phyloP scores from a whole-genome alignment of 2,888 invertebrate genomes.

The Syritta pipiens region DNA sequence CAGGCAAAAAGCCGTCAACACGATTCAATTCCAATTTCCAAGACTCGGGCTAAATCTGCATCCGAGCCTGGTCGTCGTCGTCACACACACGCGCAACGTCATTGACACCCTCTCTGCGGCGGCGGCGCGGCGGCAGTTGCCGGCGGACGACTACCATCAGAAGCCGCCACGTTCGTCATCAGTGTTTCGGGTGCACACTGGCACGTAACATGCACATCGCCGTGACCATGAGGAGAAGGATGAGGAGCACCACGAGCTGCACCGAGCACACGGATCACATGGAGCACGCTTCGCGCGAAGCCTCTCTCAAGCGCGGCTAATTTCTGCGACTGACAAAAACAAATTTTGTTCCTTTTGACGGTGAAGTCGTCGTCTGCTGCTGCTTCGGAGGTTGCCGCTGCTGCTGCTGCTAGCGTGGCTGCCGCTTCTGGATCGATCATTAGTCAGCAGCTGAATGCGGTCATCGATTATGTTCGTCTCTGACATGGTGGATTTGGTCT shows the following conservation, averaged over 20 bases:
- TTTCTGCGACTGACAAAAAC: conserved; percentile 68
- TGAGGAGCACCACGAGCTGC: too few relatives aligned
- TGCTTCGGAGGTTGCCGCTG: conserved; percentile 33
- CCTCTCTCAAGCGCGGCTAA: conserved; percentile 49
- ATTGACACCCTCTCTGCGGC: conserved; percentile 62
- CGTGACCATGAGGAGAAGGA: too few relatives aligned
- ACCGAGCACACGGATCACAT: too few relatives aligned
- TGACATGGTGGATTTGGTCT: conserved; percentile 64
- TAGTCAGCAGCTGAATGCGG: conserved; percentile 67
- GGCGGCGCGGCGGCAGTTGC: conserved; percentile 56
- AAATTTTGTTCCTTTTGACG: conserved; percentile 66
- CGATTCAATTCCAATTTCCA: conserved; percentile 67
- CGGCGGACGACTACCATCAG: conserved; percentile 44
- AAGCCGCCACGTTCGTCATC: conserved; percentile 62
- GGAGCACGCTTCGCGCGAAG: too few relatives aligned
- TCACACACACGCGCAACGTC: conserved; percentile 54
- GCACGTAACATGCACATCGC: too few relatives aligned
- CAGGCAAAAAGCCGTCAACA: conserved; percentile 68
- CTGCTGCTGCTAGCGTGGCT: conserved; percentile 37
- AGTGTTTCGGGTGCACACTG: conserved; percentile 35
- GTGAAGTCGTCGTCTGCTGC: conserved; percentile 45
- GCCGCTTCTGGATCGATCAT: conserved; percentile 67
- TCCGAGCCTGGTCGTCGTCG: neutral
- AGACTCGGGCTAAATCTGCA: conserved; percentile 56
- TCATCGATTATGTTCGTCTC: conserved; percentile 68